These are phyloP conservation scores for Eueides isabella DNA, from an alignment of 1,140 invertebrate species.

Conservation along the genomic window DNA sequence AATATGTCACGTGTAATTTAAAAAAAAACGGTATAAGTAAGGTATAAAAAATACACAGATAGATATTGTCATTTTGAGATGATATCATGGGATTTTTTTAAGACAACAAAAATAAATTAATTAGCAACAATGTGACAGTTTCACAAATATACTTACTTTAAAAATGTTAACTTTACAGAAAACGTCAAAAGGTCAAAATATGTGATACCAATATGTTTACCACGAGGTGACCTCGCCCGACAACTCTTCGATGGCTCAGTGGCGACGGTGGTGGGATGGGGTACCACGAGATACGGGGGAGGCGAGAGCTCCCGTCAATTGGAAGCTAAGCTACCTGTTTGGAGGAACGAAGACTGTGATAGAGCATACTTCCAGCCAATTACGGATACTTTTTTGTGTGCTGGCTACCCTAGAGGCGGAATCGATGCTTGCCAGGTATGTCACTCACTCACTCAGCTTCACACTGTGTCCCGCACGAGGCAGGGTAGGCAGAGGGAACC, in stretches of 20 bases:
- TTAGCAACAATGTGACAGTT: too few species aligned
- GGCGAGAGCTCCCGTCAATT: constrained; percentile 92
- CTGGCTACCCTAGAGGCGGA: constrained; percentile 94
- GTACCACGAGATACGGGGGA: constrained; percentile 92
- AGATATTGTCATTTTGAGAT: too few species aligned
- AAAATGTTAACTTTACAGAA: constrained; percentile 58
- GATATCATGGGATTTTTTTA: too few species aligned
- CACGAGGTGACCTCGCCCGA: constrained; percentile 82
- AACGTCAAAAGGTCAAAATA: constrained; percentile 91
- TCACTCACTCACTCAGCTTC: too few species aligned
- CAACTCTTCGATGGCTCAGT: constrained; percentile 86
- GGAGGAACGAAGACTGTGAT: constrained; percentile 95
- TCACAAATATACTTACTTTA: too few species aligned
- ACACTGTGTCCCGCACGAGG: too few species aligned
- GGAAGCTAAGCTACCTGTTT: constrained; percentile 93
- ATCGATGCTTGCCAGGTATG: constrained; percentile 95
- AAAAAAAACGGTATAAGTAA: too few species aligned
- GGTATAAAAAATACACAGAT: too few species aligned
- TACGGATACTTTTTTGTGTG: constrained; percentile 94
- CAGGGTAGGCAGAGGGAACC: too few species aligned
- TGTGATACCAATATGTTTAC: constrained; percentile 94
- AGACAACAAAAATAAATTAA: too few species aligned
- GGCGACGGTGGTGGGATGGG: constrained; percentile 96
- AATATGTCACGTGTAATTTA: too few species aligned
- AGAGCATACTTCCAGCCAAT: constrained; percentile 95